Evolutionary conservation across 2,113 vertebrate genomes (phyloP).

Genomic region (Pagrus major): DNA sequence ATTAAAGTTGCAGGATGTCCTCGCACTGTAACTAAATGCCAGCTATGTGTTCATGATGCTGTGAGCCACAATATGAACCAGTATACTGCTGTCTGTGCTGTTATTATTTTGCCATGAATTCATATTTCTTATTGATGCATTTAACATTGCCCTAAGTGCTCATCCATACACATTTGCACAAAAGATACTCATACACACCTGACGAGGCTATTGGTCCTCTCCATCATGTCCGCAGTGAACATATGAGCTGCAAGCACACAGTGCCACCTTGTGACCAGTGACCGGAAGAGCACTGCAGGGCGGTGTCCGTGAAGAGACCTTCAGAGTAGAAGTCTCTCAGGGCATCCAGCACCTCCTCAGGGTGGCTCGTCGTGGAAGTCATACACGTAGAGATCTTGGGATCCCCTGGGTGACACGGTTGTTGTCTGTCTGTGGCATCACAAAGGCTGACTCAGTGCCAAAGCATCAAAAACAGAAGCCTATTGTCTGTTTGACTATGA

Average conservation of each 20-base stretch:
- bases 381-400: neutral
- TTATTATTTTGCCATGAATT: slow-evolving; percentile 23
- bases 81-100: neutral
- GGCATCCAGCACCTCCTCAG: neutral
- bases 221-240: slow-evolving; percentile 83
- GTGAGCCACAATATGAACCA: neutral
- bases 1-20: slow-evolving; percentile 9
- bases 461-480: neutral
- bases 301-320: neutral
- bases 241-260: neutral
- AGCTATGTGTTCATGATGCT: neutral
- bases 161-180: slow-evolving; percentile 2
- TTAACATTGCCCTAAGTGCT: slow-evolving; percentile 4
- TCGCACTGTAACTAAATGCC: slow-evolving; percentile 1
- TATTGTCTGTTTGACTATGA: neutral
- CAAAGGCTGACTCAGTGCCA: neutral
- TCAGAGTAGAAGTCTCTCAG: neutral
- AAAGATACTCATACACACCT: slow-evolving; percentile 36
- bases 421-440: neutral
- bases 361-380: neutral
- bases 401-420: neutral
- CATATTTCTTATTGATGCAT: slow-evolving; percentile 1
- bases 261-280: slow-evolving; percentile 8
- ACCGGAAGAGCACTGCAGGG: neutral
- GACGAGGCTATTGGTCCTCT: slow-evolving; percentile 84